Base-by-base conservation (phyloP, 2,797 vertebrate genomes). In the Scomberomorus guttatus region DNA sequence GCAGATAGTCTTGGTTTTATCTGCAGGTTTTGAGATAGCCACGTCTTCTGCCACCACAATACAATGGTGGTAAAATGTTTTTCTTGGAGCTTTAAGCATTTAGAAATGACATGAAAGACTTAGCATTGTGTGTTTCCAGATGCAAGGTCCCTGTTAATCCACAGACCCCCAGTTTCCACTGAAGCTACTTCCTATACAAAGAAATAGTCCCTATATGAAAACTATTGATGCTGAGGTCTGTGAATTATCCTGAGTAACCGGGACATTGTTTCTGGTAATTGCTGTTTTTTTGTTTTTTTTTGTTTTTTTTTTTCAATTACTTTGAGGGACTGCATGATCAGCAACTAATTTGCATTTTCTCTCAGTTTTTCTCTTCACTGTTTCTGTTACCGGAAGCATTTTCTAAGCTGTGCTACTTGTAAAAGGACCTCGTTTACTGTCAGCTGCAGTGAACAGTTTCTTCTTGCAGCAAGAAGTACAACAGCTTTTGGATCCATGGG, bases 191-290 rank as follows among this genome's bases (percentile, higher is more conserved):
- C 67, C 22, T 60, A n/a, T 44, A 56, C 44, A 25, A 59, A 62
- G 48, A 81, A 79, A 67, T 57, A 60, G 27, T 70, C 56, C 32
- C 18, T 39, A 11, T 51, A 70, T 76, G 46, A 83, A 86, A 85
- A 82, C 48, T 46, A 73, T 64, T 87, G 74, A 83, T 82, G 73
- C 75, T 27, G 61, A 82, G 69, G 78, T 84, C 77, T 83, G 72
- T 79, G 81, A 75, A 86, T 90, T 85, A 89, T 82, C 76, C 80
- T 17, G 58, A 71, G 66, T 79, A 85, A 82, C 52, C 15, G 25
- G 37, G 46, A 79, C 81, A 85, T 91, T 90, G 84, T 88, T 91
- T 90, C 71, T 82, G 59, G 79, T 90, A 90, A 90, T 92, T 91
- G 72, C 75, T 76, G 57, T 72, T 20, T 61, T 81, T 61, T 48